Evolutionary conservation across 1,140 invertebrate genomes (phyloP).

Genomic region (Calliphora vicina): DNA sequence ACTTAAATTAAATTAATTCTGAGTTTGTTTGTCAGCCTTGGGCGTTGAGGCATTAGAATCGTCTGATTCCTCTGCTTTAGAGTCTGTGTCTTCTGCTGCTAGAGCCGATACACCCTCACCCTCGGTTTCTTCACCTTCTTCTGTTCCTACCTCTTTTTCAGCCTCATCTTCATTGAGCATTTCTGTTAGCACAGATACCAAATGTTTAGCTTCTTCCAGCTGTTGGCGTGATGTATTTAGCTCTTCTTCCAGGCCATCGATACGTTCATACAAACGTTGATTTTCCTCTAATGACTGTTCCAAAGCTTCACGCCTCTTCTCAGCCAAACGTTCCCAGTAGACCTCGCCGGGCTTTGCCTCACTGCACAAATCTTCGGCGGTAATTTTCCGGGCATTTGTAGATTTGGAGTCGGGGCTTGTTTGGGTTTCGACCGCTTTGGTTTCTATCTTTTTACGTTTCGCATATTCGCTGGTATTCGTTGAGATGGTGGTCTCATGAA

Average conservation of each 20-base stretch:
- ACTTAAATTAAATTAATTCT: background rate
- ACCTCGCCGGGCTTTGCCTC: constrained; percentile 68
- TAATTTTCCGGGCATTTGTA: constrained; percentile 41
- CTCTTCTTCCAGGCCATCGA: constrained; percentile 68
- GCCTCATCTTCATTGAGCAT: constrained; percentile 56
- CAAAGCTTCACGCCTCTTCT: constrained; percentile 68
- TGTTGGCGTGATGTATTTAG: constrained; percentile 70
- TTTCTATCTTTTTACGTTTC: constrained; percentile 57
- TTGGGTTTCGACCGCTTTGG: constrained; percentile 51
- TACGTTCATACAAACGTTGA: constrained; percentile 64
- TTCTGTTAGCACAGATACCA: constrained; percentile 72
- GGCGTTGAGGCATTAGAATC: constrained; percentile 5
- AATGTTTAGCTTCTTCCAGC: constrained; percentile 68
- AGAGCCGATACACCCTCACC: constrained; percentile 8
- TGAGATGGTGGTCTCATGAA: constrained; percentile 47
- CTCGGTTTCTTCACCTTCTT: constrained; percentile 44
- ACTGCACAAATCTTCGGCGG: constrained; percentile 66
- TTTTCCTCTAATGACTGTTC: constrained; percentile 70
- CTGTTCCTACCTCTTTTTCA: constrained; percentile 49
- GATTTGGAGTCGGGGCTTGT: constrained; percentile 41
- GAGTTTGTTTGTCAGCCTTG: background rate
- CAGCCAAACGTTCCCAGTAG: constrained; percentile 72
- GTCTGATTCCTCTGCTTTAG: background rate
- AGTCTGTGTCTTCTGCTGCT: background rate
- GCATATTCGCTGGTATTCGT: constrained; percentile 52